Base-by-base conservation (phyloP, 2,888 invertebrate genomes). In the Caenorhabditis panamensis region DNA sequence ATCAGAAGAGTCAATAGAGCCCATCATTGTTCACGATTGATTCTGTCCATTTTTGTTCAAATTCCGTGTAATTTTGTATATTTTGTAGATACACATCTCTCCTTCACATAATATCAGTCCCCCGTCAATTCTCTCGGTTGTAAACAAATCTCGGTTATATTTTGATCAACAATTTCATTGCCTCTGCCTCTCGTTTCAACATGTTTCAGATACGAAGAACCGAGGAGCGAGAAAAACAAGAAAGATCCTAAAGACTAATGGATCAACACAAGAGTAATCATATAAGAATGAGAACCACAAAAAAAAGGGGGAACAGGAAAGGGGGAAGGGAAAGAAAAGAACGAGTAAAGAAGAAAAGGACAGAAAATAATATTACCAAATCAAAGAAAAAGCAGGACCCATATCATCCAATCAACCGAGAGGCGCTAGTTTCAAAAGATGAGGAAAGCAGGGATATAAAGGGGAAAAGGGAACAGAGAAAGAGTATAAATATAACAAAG, bases 381-480 rank as follows among this genome's bases (percentile, higher is more conserved):
- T 66, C 58, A 73, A 72, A 58, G 28, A 9, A 41, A 41, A 62
- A 44, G 37, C 16, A 49, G 26, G 66, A 73, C 66, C 75, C 75
- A 75, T 75, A 75, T 49, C 51, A 66, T 75, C 66, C 66, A 73
- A 75, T 75, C 75, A 75, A 75, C 75, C 66, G 75, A 75, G n/a
- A n/a, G 75, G 75, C 66, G 75, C 66, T 61, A 75, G 26, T 28
- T 61, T 41, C 18, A 49, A 51, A 41, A 22, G 41, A 41, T 41
- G 41, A 41, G 41, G 41, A 41, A 41, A 41, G 41, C 11, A 41
- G 31, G n/a, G n/a, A n/a, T n/a, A n/a, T n/a, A 31, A 31, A 31
- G 31, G 36, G 16, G 36, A 47, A 20, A 58, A 20, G 1, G 53
- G 20, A 41, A 26, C 24, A 28, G 18, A 47, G 13, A n/a, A 41